These are phyloP conservation scores for Sinodicranocentrus sp. DNA, from an alignment of 2,888 invertebrate genomes.

Conservation along the genomic window DNA sequence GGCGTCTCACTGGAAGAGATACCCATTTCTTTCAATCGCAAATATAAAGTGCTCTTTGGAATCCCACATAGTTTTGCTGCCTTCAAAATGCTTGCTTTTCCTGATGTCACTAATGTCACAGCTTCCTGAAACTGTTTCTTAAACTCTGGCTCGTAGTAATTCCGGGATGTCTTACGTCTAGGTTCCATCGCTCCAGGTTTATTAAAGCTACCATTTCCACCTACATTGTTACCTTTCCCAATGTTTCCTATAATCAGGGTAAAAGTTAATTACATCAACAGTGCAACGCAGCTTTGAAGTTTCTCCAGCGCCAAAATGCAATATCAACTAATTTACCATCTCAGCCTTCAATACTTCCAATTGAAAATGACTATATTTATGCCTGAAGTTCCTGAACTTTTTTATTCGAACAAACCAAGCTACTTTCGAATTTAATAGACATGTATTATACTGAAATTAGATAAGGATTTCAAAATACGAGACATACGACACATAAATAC, in stretches of 20 bases:
- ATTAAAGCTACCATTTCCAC: conserved; percentile 66
- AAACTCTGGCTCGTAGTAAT: conserved; percentile 69
- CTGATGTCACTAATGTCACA: conserved; percentile 71
- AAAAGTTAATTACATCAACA: conserved; percentile 47
- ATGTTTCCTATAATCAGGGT: conserved; percentile 38
- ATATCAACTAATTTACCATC: conserved; percentile 43
- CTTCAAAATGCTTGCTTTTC: conserved; percentile 73
- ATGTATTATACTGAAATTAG: too few relatives aligned
- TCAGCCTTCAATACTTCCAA: conserved; percentile 55
- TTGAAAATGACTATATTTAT: too few relatives aligned
- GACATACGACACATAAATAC: conserved; percentile 56
- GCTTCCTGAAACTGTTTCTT: conserved; percentile 74
- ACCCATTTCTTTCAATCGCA: conserved; percentile 74
- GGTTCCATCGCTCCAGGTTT: conserved; percentile 54
- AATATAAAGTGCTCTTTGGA: conserved; percentile 75
- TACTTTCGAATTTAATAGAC: too few relatives aligned
- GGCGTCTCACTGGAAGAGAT: conserved; percentile 72
- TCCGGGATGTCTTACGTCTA: conserved; percentile 71
- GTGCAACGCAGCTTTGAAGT: not conserved
- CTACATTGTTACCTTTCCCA: conserved; percentile 66
- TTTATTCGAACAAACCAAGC: too few relatives aligned
- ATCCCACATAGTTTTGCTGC: conserved; percentile 73
- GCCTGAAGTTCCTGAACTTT: too few relatives aligned
- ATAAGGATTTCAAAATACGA: too few relatives aligned
- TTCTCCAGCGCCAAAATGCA: not conserved